Evolutionary conservation across 92 coral and sea anemone species (phyloP).

Genomic region (Parazoanthus atlanticus): DNA sequence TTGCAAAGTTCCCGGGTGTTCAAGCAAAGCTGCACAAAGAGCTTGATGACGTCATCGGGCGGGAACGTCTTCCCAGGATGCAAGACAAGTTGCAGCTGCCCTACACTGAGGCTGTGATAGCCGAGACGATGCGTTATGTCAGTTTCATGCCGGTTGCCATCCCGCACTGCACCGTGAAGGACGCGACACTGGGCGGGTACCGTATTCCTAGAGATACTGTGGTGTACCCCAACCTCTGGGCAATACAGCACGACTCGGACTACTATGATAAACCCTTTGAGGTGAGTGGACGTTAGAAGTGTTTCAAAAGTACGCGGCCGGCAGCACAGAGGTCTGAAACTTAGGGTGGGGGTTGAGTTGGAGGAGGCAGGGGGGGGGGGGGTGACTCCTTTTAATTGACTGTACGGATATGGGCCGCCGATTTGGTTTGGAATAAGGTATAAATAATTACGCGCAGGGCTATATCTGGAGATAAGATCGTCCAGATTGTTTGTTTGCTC

Average conservation of each 20-base stretch:
- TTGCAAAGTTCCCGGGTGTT: conserved; percentile 68
- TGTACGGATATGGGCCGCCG: no score
- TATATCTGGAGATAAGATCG: no score
- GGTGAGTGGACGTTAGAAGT: background rate
- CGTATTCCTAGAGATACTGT: conserved; percentile 73
- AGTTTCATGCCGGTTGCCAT: conserved; percentile 76
- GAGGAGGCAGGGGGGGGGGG: no score
- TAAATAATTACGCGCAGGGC: no score
- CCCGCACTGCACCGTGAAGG: conserved; percentile 66
- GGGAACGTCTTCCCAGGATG: conserved; percentile 53
- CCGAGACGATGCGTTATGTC: conserved; percentile 59
- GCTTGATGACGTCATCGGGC: conserved; percentile 59
- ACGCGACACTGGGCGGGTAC: conserved; percentile 61
- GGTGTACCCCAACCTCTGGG: conserved; percentile 73
- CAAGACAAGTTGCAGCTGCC: conserved; percentile 61
- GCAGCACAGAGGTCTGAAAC: no score
- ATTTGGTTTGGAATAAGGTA: no score
- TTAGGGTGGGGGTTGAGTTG: no score
- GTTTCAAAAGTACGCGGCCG: no score
- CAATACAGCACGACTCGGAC: conserved; percentile 73
- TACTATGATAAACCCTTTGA: conserved; percentile 65
- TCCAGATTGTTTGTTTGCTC: background rate
- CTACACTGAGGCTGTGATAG: conserved; percentile 64
- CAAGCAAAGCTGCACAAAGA: conserved; percentile 68
- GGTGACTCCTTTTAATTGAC: no score